Percentiles rank a stretch among this genome's conserved stretches.
These are phyloP conservation scores for Nemapogon koenigi DNA, from an alignment of 2,888 invertebrate genomes.

Conservation along the genomic window DNA sequence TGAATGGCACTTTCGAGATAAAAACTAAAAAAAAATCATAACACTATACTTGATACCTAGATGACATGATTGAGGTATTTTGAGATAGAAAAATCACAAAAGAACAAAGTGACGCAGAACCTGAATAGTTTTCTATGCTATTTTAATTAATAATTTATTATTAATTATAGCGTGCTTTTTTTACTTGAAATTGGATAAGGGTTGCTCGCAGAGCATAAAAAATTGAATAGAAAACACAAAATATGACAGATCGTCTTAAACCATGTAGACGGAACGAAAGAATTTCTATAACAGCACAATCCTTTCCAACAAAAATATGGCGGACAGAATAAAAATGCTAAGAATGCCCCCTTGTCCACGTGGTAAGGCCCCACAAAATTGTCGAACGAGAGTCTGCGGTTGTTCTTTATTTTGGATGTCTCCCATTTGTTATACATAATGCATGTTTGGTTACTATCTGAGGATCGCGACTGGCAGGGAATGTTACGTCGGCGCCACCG, in stretches of 20 bases:
- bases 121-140: too few relatives aligned
- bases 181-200: too few relatives aligned
- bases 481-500: slow-evolving; percentile 58
- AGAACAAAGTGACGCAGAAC: too few relatives aligned
- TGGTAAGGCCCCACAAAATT: slow-evolving; percentile 35
- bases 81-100: too few relatives aligned
- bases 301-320: slow-evolving; percentile 26
- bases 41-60: too few relatives aligned
- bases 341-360: slow-evolving; percentile 46
- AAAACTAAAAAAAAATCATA: too few relatives aligned
- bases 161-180: too few relatives aligned
- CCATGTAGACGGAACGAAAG: slow-evolving; percentile 3
- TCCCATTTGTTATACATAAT: slow-evolving; percentile 65
- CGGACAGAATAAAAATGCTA: slow-evolving; percentile 33
- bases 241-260: too few relatives aligned
- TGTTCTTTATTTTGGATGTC: slow-evolving; percentile 58
- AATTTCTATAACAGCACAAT: too few relatives aligned
- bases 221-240: slow-evolving; percentile 1
- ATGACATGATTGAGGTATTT: too few relatives aligned
- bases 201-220: slow-evolving; percentile 14
- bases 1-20: too few relatives aligned
- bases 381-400: slow-evolving; percentile 32
- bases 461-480: slow-evolving; percentile 47
- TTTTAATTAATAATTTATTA: too few relatives aligned
- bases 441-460: slow-evolving; percentile 55